Evolutionary conservation across 2,797 vertebrate species (phyloP).

Genomic region (Thaleichthys pacificus): DNA sequence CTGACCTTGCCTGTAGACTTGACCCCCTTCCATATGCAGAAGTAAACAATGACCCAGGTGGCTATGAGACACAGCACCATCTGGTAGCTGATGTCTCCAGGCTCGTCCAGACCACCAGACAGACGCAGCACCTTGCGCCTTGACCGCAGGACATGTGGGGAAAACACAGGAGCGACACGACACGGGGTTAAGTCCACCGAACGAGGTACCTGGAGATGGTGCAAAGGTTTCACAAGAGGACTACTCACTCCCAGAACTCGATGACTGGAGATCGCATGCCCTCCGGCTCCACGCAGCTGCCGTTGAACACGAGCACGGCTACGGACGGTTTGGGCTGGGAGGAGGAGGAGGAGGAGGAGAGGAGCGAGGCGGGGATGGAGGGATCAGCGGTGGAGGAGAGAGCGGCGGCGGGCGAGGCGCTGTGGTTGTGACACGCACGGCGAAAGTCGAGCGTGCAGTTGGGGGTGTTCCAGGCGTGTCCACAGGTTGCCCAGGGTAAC

Average conservation of each 20-base stretch:
- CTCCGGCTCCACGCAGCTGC: constrained; percentile 71
- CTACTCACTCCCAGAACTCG: constrained; percentile 85
- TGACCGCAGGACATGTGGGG: background rate
- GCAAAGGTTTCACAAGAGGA: background rate
- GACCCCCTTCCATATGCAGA: constrained; percentile 87
- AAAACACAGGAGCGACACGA: no score
- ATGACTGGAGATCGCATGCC: constrained; percentile 80
- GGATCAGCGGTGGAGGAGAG: constrained; percentile 22
- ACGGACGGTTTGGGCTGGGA: constrained; percentile 50
- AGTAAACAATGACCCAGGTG: constrained; percentile 84
- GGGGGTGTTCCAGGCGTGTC: constrained; percentile 80
- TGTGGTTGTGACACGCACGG: constrained; percentile 71
- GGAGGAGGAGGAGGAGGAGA: constrained; percentile 50
- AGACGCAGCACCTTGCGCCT: constrained; percentile 83
- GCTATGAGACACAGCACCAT: constrained; percentile 81
- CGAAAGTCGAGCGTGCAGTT: constrained; percentile 83
- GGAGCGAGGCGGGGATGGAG: constrained; percentile 36
- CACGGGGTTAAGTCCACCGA: background rate
- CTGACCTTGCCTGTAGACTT: constrained; percentile 84
- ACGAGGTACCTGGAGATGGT: background rate
- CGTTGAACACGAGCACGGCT: constrained; percentile 60
- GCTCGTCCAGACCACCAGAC: constrained; percentile 77
- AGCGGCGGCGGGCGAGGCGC: constrained; percentile 22
- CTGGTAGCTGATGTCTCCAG: constrained; percentile 78
- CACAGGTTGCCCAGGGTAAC: constrained; percentile 83